phyloP scores from a whole-genome alignment of 2,113 vertebrate species.

The Ammodytes marinus region DNA sequence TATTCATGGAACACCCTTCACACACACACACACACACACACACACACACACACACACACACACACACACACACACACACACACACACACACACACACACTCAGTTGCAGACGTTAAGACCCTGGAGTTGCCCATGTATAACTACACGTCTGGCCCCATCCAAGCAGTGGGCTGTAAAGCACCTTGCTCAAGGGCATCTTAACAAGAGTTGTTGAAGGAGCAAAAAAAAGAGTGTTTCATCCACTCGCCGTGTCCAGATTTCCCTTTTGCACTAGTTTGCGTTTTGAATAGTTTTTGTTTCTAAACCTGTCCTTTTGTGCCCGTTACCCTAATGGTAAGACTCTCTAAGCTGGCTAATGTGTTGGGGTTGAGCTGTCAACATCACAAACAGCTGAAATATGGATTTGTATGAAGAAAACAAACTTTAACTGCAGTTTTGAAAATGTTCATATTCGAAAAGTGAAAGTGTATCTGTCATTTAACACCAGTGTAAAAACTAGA shows the following conservation, averaged over 20 bases:
- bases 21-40: constrained; percentile 28
- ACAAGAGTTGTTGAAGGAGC: constrained; percentile 37
- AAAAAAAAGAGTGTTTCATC: constrained; percentile 41
- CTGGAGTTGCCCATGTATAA: constrained; percentile 19
- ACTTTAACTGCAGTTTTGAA: neutral
- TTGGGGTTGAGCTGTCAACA: neutral
- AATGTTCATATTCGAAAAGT: neutral
- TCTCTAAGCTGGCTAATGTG: neutral
- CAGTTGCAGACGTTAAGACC: constrained; percentile 39
- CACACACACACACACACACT: constrained; percentile 18
- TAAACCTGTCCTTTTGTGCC: constrained; percentile 1
- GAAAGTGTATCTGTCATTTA: neutral
- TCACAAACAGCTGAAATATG: neutral
- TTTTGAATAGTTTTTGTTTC: constrained; percentile 25
- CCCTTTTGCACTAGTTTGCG: constrained; percentile 25
- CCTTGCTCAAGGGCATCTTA: constrained; percentile 70
- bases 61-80: constrained; percentile 5
- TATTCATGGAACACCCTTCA: constrained; percentile 34
- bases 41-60: constrained; percentile 15
- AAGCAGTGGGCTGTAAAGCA: constrained; percentile 42
- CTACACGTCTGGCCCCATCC: constrained; percentile 19
- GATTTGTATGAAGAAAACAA: neutral
- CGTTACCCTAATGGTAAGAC: constrained; percentile 20
- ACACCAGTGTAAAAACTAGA: neutral
- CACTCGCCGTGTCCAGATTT: constrained; percentile 38